phyloP scores from a whole-genome alignment of 2,888 invertebrate species.

The Acanthoscelides obtectus region DNA sequence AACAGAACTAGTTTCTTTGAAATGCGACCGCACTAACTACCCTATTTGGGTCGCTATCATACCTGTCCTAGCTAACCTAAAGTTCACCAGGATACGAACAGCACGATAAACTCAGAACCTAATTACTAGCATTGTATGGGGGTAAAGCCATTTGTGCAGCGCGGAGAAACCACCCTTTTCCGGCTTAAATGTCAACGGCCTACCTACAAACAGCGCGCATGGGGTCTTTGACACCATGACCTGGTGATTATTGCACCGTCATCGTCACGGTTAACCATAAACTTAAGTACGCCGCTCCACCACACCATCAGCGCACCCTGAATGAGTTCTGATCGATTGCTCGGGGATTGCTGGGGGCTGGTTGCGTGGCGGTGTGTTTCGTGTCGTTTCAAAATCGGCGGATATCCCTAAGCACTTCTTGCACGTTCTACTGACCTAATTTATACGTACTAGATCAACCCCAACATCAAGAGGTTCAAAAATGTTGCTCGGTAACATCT shows the following conservation, averaged over 20 bases:
- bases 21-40: too few relatives aligned
- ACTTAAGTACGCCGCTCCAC: conserved; percentile 9
- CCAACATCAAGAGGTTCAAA: too few relatives aligned
- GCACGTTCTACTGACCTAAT: too few relatives aligned
- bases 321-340: not conserved
- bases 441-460: too few relatives aligned
- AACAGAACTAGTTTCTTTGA: too few relatives aligned
- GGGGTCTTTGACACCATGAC: conserved; percentile 39
- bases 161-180: conserved; percentile 1
- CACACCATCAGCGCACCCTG: not conserved
- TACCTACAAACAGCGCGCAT: conserved; percentile 26
- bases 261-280: conserved; percentile 34
- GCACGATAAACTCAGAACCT: not conserved
- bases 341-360: too few relatives aligned
- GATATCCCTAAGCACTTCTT: too few relatives aligned
- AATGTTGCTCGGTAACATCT: too few relatives aligned
- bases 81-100: not conserved
- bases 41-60: not conserved
- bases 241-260: conserved; percentile 34
- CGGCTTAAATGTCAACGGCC: conserved; percentile 34
- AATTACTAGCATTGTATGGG: not conserved
- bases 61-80: not conserved
- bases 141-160: not conserved
- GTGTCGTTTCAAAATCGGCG: too few relatives aligned
- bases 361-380: too few relatives aligned